phyloP scores from a whole-genome alignment of 2,888 invertebrate species.

The Hypomecis punctinalis region DNA sequence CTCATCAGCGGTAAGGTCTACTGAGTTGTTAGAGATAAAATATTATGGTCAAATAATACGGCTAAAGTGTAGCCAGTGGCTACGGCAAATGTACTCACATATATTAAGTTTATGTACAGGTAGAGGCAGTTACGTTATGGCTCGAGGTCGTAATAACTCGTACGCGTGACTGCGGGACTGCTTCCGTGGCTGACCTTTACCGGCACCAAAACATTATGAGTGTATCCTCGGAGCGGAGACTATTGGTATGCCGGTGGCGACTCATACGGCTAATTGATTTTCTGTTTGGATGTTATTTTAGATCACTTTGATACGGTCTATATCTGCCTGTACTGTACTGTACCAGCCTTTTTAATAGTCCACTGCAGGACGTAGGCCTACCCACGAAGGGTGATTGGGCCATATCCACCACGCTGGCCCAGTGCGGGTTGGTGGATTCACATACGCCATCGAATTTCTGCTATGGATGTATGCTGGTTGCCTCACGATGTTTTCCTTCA shows the following conservation, averaged over 20 bases:
- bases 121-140: slow-evolving; percentile 36
- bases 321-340: too few relatives aligned
- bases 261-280: slow-evolving; percentile 31
- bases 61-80: slow-evolving; percentile 23
- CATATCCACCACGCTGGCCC: too few relatives aligned
- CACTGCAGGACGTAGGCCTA: too few relatives aligned
- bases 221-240: slow-evolving; percentile 26
- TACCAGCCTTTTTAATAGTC: too few relatives aligned
- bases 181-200: slow-evolving; percentile 47
- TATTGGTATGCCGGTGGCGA: slow-evolving; percentile 21
- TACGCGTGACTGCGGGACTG: slow-evolving; percentile 36
- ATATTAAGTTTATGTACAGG: slow-evolving; percentile 14
- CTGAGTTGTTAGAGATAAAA: slow-evolving; percentile 17
- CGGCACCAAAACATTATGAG: slow-evolving; percentile 28
- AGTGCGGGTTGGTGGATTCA: too few relatives aligned
- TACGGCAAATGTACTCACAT: slow-evolving; percentile 9
- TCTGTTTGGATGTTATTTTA: slow-evolving; percentile 10
- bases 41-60: slow-evolving; percentile 18
- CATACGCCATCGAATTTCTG: too few relatives aligned
- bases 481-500: too few relatives aligned
- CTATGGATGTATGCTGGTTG: too few relatives aligned
- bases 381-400: too few relatives aligned
- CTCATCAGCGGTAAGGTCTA: slow-evolving; percentile 22
- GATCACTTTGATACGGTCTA: too few relatives aligned
- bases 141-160: slow-evolving; percentile 43